Evolutionary conservation across 2,888 invertebrate genomes (phyloP), one percentile per base, ranked within the genome.

Genomic region (Drosophila subquinaria): DNA sequence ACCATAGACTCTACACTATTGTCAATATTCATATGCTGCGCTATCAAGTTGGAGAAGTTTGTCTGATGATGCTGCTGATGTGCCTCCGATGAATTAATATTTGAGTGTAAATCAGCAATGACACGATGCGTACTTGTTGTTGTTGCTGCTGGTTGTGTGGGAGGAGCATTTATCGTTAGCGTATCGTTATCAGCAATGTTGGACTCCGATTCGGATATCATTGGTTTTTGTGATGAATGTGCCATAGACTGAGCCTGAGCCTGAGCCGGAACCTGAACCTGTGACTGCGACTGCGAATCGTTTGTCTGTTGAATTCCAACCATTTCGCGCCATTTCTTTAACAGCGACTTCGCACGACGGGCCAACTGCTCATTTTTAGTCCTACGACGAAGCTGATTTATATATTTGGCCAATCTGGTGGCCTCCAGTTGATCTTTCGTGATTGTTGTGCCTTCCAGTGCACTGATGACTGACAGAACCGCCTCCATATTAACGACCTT

Each of bases 401-500:
- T 96, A 92, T 97, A 96, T 93, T 96, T 97, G 43, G 98, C 98
- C 92, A 99, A 94, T 95, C 98, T 94, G 95, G 98, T 98, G 95
- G 96, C 95, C 97, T 93, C 93, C 91, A 93, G 59, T 91, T 92
- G 92, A 69, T 92, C 92, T 76, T 91, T 92, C 69, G 92, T 92
- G 84, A 93, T 92, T 82, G 92, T 88, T 81, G 94, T 94, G 96
- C 98, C 97, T 97, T 98, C 98, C 96, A 98, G 95, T 93, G 96
- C 94, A 94, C 97, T 95, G 94, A 98, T 97, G 94, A 98, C 96
- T 94, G 97, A 97, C 94, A 97, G 95, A 94, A 98, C 98, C 93
- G 96, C 95, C 93, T 95, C 96, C 97, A 98, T 97, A 95, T 98
- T 97, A 95, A 97, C 96, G 95, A 98, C 98, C 98, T 98, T 33